These are phyloP conservation scores for Tridacna gigas DNA, from an alignment of 2,888 invertebrate species.

Conservation along the genomic window DNA sequence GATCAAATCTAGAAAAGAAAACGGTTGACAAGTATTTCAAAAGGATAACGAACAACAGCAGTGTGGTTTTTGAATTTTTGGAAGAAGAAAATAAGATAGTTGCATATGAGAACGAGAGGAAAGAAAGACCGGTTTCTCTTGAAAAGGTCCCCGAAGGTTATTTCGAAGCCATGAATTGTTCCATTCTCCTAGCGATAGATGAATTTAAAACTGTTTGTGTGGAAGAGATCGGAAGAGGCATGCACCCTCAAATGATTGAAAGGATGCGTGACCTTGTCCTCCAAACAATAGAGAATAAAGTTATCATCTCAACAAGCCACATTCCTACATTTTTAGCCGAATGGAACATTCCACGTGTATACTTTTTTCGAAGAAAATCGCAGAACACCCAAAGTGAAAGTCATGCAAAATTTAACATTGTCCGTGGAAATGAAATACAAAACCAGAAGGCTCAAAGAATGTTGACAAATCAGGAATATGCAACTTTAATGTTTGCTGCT, in stretches of 20 bases:
- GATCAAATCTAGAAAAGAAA: background rate
- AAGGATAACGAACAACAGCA: slow-evolving; percentile 14
- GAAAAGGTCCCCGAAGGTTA: slow-evolving; percentile 56
- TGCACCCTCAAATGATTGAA: slow-evolving; percentile 63
- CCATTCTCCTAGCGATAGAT: slow-evolving; percentile 41
- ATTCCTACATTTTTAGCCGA: slow-evolving; percentile 18
- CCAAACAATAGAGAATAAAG: slow-evolving; percentile 11
- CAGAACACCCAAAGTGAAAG: background rate
- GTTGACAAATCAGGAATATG: background rate
- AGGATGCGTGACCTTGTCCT: slow-evolving; percentile 38
- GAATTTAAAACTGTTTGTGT: slow-evolving; percentile 42
- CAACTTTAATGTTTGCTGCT: slow-evolving; percentile 16
- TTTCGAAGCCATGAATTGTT: slow-evolving; percentile 50
- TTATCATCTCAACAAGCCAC: slow-evolving; percentile 22
- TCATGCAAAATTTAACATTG: background rate
- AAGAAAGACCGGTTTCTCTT: background rate
- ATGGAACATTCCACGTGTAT: slow-evolving; percentile 18
- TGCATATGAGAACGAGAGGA: background rate
- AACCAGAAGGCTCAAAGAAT: slow-evolving; percentile 2
- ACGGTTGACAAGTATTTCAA: background rate
- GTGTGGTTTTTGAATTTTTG: background rate
- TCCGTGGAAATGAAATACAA: background rate
- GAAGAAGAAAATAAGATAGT: background rate
- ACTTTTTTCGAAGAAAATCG: slow-evolving; percentile 12
- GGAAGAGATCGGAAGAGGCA: slow-evolving; percentile 57